Evolutionary conservation across 2,888 invertebrate species (phyloP), one percentile per base, ranked within the genome.

Genomic region (Chrysotoxum bicinctum): DNA sequence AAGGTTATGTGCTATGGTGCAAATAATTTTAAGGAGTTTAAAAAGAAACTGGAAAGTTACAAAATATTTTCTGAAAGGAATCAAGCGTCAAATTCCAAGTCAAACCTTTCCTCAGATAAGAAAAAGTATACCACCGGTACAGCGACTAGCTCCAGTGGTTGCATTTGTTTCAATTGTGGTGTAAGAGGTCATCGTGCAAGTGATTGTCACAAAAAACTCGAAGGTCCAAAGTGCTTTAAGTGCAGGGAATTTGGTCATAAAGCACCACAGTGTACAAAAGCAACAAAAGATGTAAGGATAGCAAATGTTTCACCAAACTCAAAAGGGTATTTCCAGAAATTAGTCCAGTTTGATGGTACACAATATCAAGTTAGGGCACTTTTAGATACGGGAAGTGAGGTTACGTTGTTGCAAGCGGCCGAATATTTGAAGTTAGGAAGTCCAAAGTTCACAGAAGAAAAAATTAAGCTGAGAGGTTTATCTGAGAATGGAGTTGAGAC

Each of bases 1-100:
- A 87, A 87, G 69, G 35, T 56, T 1, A 68, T 87, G 66, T 43
- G 83, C 0, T 87, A 87, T 43, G 86, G 87, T 2, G 83, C 87
- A 9, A 68, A 48, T 9, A 52, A 80, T 62, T 10, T 80, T 1
- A 77, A 32, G 7, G 81, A 87, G 9, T 87, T 87, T 54, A 87
- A 87, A 52, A 56, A 74, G 9, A 87, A 87, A 62, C n/a, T 88
- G 2, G 66, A 74, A 45, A 62, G 54, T 19, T 87, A 87, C n/a
- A n/a, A n/a, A n/a, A n/a, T n/a, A n/a, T n/a, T n/a, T n/a, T n/a
- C n/a, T n/a, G n/a, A n/a, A n/a, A n/a, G n/a, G 26, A 21, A 43
- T n/a, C 12, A 8, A 0, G 23, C 6, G 4, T 48, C 48, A 12
- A 10, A 12, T 58, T 6, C 19, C 43, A 48, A 37, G 43, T 37